phyloP scores from a whole-genome alignment of 2,797 vertebrate genomes.

The Hippopotamyrus pictus region DNA sequence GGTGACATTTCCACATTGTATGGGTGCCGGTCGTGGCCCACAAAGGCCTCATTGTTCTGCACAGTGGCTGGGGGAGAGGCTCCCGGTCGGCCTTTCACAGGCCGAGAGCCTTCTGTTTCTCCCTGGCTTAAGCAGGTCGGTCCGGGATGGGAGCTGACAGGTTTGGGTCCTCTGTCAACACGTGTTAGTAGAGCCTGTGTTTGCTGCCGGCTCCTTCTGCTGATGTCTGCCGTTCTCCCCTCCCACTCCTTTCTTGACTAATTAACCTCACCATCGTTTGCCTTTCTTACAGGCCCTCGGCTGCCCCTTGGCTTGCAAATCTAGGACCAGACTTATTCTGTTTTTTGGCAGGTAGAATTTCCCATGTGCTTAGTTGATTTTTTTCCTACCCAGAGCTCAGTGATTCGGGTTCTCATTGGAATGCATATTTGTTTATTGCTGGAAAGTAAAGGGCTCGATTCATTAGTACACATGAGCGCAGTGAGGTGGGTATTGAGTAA shows the following conservation, averaged over 20 bases:
- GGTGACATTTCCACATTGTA: slow-evolving; percentile 26
- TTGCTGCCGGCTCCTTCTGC: slow-evolving; percentile 23
- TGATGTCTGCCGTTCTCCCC: neutral
- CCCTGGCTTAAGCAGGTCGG: slow-evolving; percentile 26
- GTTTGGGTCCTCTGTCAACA: slow-evolving; percentile 36
- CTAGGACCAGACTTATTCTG: neutral
- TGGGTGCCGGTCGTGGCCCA: slow-evolving; percentile 37
- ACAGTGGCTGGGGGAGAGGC: slow-evolving; percentile 46
- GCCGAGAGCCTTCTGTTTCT: slow-evolving; percentile 11
- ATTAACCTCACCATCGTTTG: slow-evolving; percentile 14
- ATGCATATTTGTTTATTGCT: neutral
- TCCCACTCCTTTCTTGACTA: neutral
- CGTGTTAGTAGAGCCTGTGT: slow-evolving; percentile 35
- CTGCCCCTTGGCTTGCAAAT: neutral
- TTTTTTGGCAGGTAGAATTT: neutral
- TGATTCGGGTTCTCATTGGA: neutral
- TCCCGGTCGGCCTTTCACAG: slow-evolving; percentile 18
- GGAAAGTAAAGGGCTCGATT: neutral
- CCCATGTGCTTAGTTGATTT: neutral
- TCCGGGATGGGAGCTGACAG: slow-evolving; percentile 47
- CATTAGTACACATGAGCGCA: neutral
- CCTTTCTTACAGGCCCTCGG: neutral
- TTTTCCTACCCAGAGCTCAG: neutral
- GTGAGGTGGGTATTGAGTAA: neutral
- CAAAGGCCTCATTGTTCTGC: slow-evolving; percentile 61